phyloP scores from a whole-genome alignment of 2,888 invertebrate species.

The Cecidostiba fungosa region DNA sequence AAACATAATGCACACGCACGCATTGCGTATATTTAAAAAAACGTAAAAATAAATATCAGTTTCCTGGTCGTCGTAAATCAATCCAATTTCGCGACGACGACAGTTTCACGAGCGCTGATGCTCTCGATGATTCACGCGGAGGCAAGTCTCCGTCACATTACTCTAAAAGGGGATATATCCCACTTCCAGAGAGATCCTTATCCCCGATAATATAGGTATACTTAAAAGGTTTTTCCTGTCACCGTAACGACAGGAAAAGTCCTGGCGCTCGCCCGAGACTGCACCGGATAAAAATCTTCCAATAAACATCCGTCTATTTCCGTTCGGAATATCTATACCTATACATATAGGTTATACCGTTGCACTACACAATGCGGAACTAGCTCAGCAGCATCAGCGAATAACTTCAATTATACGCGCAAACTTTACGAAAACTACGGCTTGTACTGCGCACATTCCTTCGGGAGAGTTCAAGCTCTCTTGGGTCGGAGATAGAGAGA shows the following conservation, averaged over 20 bases:
- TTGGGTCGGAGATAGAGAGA: constrained; percentile 30
- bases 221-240: constrained; percentile 10
- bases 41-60: background rate
- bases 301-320: background rate
- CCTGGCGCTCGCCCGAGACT: background rate
- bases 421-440: background rate
- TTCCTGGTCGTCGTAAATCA: background rate
- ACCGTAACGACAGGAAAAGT: background rate
- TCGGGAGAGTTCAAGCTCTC: constrained; percentile 1
- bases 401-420: background rate
- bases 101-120: background rate
- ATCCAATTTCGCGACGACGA: constrained; percentile 3
- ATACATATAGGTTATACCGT: background rate
- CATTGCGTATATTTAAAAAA: background rate
- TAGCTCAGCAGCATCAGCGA: background rate
- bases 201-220: background rate
- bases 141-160: background rate
- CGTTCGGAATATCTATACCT: background rate
- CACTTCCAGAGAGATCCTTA: background rate
- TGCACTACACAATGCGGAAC: background rate
- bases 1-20: background rate
- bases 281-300: background rate
- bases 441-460: background rate
- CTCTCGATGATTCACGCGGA: background rate
- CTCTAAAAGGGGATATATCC: background rate